Percentiles rank a stretch among this genome's conserved stretches.
These are phyloP conservation scores for Macrosiphum euphorbiae DNA, from an alignment of 2,888 invertebrate species.

Conservation along the genomic window DNA sequence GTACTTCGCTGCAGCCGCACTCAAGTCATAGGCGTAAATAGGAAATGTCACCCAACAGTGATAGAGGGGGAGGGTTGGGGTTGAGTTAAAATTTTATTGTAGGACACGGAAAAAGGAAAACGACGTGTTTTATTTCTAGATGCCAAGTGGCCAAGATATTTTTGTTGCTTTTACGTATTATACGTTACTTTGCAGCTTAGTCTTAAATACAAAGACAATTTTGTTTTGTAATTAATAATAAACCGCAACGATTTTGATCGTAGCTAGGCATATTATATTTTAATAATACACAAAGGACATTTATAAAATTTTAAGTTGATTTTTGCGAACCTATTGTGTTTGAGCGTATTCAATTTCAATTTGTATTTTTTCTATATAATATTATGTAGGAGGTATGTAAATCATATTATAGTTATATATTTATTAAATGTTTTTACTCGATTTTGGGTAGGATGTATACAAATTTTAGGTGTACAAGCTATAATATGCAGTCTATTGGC, in stretches of 20 bases:
- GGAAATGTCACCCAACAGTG: not conserved
- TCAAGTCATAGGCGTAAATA: not conserved
- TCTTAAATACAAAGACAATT: no score
- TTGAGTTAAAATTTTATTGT: not conserved
- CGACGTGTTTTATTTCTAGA: not conserved
- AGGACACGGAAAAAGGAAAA: not conserved
- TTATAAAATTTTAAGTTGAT: not conserved
- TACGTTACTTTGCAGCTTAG: no score
- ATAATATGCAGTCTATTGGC: no score
- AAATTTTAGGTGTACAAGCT: no score
- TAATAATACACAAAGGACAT: not conserved
- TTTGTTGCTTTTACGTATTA: no score
- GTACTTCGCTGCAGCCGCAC: not conserved
- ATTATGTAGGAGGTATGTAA: no score
- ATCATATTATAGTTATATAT: no score
- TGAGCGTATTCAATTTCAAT: not conserved
- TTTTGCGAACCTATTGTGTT: not conserved
- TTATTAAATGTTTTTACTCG: no score
- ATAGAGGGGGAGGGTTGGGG: not conserved
- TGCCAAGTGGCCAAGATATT: no score
- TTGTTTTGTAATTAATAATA: not conserved
- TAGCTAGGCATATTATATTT: not conserved
- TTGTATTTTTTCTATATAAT: not conserved
- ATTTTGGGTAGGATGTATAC: no score
- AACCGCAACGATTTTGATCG: not conserved